Evolutionary conservation across 2,113 vertebrate species (phyloP), one percentile per base, ranked within the genome.

Genomic region (Phrynosoma platyrhinos): DNA sequence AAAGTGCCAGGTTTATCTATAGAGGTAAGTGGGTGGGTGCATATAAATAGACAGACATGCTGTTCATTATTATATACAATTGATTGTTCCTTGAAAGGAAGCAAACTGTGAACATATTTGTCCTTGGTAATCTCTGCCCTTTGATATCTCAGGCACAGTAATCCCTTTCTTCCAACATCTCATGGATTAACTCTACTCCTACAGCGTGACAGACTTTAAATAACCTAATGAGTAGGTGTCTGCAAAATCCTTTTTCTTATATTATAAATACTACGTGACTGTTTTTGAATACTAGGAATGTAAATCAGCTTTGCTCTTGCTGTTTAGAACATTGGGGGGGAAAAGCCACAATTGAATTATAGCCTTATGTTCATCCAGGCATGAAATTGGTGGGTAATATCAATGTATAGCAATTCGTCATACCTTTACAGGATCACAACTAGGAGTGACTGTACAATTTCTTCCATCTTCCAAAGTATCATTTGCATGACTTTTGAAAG

Each of bases 291-390:
- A 86, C 76, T 89, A 88, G 91, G 93, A 94, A 94, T 93, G 87
- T 92, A 95, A 94, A 95, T 95, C 91, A 91, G 23, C 83, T 90
- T 94, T 85, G 53, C 55, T 91, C 86, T 87, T 92, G 78, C 86
- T 95, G 72, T 93, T 95, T 94, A 83, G 91, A 95, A 92, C 91
- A 93, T 87, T 75, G 88, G 92, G 95, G 88, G 79, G 90, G 92
- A 92, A 92, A 93, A 91, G 12, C 4, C 88, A 87, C 85, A 97
- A 95, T 95, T 96, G 92, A 96, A 96, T 97, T 96, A 96, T 89
- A 95, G 91, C 78, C 87, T 94, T 94, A 92, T 95, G 94, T 94
- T 96, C 88, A 84, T 84, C 79, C 93, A 94, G 14, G 30, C 92
- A 94, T 96, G 93, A 97, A 96, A 97, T 97, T 96, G 94, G 74